Evolutionary conservation across 2,797 vertebrate genomes (phyloP), one percentile per base, ranked within the genome.

Genomic region (Pangasius sanitwongsei): DNA sequence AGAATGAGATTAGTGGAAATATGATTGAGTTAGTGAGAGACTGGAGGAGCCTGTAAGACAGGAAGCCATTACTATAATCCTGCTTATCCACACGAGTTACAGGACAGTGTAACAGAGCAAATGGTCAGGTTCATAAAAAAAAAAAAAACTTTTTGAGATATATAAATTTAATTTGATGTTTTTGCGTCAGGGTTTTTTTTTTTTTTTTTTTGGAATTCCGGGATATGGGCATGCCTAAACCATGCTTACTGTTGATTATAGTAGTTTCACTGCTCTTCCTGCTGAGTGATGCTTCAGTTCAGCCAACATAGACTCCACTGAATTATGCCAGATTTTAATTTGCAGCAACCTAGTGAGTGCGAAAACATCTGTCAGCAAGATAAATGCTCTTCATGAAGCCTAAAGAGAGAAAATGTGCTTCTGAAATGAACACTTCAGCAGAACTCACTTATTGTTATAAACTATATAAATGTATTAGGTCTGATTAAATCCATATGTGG

Each of bases 1-100:
- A 91, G 61, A 96, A 96, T 96, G 87, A 94, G 93, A 96, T 96
- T 95, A 95, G 94, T 95, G 93, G 92, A 91, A 63, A 90, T 87
- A 91, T 95, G 94, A 96, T 91, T 92, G 85, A 86, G 92, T 96
- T 95, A 94, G 87, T 91, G 89, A 89, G 83, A 92, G 92, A 92
- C 89, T 89, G 41, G 85, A 85, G 92, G 89, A 92, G 90, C 55
- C 67, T 85, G 87, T 55, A 70, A 89, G 86, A 28, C 67, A 84
- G 91, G 89, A 90, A 93, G 80, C 87, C 90, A 91, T 90, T 93
- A 94, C 93, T 93, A 91, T 93, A 91, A 86, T 92, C 90, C 92
- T 94, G 91, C 93, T 95, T 92, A 91, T 93, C 91, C 61, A 65
- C 55, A 44, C 81, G 84, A 94, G 92, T 90, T 88, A 77, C 90